phyloP scores from a whole-genome alignment of 1,140 invertebrate genomes.

The Nasonia giraulti region DNA sequence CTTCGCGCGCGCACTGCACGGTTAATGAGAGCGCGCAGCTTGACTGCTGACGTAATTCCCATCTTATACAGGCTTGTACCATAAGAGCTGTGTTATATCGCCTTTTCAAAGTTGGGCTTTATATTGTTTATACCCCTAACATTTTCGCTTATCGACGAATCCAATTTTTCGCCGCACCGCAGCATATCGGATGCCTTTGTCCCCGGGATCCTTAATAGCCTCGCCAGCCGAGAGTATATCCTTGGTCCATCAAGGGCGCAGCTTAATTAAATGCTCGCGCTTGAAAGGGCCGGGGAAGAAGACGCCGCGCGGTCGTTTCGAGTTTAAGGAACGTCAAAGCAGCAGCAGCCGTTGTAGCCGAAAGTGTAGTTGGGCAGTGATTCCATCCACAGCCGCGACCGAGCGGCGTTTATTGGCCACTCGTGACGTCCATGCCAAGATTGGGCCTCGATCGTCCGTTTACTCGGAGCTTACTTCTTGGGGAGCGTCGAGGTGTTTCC shows the following conservation, averaged over 20 bases:
- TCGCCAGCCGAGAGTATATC: neutral
- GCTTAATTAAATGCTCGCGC: slow-evolving; percentile 52
- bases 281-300: neutral
- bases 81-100: neutral
- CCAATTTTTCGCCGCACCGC: too few relatives aligned
- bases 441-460: slow-evolving; percentile 34
- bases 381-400: neutral
- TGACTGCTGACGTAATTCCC: neutral
- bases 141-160: too few relatives aligned
- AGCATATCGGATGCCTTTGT: neutral
- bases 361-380: slow-evolving; percentile 20
- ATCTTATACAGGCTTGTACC: neutral
- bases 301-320: neutral
- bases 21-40: slow-evolving; percentile 27
- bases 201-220: neutral
- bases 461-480: neutral
- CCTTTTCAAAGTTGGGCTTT: neutral
- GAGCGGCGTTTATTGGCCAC: slow-evolving; percentile 34
- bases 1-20: neutral
- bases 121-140: too few relatives aligned
- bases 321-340: slow-evolving; percentile 39
- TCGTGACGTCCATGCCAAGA: slow-evolving; percentile 42
- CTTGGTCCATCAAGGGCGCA: neutral
- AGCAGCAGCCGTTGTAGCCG: neutral
- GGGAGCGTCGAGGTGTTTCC: neutral